Base-by-base conservation (phyloP, 2,888 invertebrate species). In the Anagyrus pseudococci region DNA sequence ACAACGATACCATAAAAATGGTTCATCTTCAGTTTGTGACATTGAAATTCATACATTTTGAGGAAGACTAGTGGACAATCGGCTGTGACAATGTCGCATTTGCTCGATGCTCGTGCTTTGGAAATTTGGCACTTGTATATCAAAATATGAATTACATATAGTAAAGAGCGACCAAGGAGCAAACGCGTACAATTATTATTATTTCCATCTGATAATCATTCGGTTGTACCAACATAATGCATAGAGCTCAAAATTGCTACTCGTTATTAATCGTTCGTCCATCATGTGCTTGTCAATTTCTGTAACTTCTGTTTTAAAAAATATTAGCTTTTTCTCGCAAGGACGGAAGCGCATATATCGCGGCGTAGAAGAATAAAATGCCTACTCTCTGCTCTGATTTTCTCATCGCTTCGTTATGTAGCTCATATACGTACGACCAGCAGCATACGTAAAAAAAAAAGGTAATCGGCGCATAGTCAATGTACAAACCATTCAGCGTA, bases 271-370 rank as follows among this genome's bases (percentile, higher is more conserved):
- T n/a, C n/a, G n/a, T n/a, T n/a, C n/a, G n/a, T n/a, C n/a, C n/a
- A n/a, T n/a, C n/a, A n/a, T n/a, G n/a, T n/a, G n/a, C n/a, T n/a
- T n/a, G n/a, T n/a, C n/a, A n/a, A n/a, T n/a, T n/a, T n/a, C n/a
- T n/a, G n/a, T n/a, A n/a, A n/a, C n/a, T n/a, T n/a, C n/a, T n/a
- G n/a, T n/a, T n/a, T n/a, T n/a, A n/a, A n/a, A n/a, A n/a, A n/a
- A n/a, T n/a, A n/a, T n/a, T n/a, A n/a, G n/a, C n/a, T n/a, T n/a
- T 62, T 62, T 58, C 50, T 59, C 25, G 17, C 53, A 56, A 62
- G 61, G 60, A 65, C 58, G 67, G 67, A 64, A 55, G 43, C 52
- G 47, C n/a, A n/a, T n/a, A n/a, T 64, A 58, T 62, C 49, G 50
- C 63, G 46, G 40, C 60, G 47, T 63, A 65, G 60, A 64, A 61